Percentiles rank a stretch among this genome's conserved stretches.
These are phyloP conservation scores for Pteria penguin DNA, from an alignment of 2,888 invertebrate species.

Conservation along the genomic window DNA sequence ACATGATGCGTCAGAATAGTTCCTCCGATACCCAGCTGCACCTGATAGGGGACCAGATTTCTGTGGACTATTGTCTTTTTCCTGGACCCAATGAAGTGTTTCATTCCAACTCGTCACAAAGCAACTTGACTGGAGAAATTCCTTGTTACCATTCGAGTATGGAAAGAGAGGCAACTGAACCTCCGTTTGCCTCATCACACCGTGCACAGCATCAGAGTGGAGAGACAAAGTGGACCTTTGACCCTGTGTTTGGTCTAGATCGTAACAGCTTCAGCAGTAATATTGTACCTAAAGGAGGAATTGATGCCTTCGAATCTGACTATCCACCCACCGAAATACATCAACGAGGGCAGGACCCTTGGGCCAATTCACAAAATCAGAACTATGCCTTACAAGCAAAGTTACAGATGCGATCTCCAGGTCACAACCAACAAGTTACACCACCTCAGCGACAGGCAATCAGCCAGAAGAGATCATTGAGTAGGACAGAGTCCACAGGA, in stretches of 20 bases:
- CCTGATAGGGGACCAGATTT: conserved; percentile 38
- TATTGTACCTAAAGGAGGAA: conserved; percentile 3
- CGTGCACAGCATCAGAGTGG: conserved; percentile 9
- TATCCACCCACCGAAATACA: conserved; percentile 1
- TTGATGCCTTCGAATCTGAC: conserved; percentile 27
- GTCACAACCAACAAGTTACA: neutral
- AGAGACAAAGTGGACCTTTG: conserved; percentile 23
- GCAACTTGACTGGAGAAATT: neutral
- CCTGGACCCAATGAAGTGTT: conserved; percentile 6
- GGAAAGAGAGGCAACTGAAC: neutral
- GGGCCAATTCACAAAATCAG: neutral
- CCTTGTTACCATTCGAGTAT: neutral
- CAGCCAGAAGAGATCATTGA: neutral
- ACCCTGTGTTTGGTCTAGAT: conserved; percentile 12
- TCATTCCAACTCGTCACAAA: neutral
- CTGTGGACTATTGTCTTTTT: conserved; percentile 17
- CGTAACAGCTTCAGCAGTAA: neutral
- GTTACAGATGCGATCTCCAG: neutral
- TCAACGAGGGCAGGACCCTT: neutral
- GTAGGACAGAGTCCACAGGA: neutral
- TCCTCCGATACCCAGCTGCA: conserved; percentile 85
- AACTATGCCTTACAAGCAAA: neutral
- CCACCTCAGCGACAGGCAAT: neutral
- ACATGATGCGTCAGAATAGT: conserved; percentile 81
- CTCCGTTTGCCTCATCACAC: neutral